A percentile compares a stretch with the other conserved stretches of the same genome.
Evolutionary conservation across 2,888 invertebrate genomes (phyloP).

Genomic region (Maniola hyperantus): DNA sequence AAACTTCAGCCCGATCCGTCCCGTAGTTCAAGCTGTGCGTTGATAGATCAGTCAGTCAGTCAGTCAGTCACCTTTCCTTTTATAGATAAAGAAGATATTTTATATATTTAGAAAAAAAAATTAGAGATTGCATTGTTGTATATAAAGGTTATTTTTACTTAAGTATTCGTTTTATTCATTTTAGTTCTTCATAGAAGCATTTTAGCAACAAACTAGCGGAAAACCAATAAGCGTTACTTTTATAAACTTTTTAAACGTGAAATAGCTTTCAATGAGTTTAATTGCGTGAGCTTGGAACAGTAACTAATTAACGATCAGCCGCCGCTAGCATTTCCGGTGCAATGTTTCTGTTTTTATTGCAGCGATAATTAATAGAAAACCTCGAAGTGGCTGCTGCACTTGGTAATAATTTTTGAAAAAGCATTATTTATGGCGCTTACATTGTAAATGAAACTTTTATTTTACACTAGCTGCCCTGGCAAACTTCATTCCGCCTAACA

Average conservation of each 20-base stretch:
- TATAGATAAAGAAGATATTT: too few relatives aligned
- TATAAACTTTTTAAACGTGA: slow-evolving; percentile 5
- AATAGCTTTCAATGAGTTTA: slow-evolving; percentile 3
- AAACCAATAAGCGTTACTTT: slow-evolving; percentile 6
- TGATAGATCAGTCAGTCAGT: too few relatives aligned
- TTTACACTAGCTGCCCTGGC: too few relatives aligned
- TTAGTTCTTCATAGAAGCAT: background rate
- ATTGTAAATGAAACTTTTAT: background rate
- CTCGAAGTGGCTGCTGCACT: background rate
- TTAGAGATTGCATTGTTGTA: too few relatives aligned
- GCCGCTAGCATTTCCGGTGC: background rate
- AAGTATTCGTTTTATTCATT: too few relatives aligned
- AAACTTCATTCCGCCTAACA: too few relatives aligned
- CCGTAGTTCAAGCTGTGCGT: too few relatives aligned
- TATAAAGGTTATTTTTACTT: too few relatives aligned
- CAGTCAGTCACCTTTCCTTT: too few relatives aligned
- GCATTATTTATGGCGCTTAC: background rate
- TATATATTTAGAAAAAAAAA: too few relatives aligned
- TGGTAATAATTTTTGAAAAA: slow-evolving; percentile 6
- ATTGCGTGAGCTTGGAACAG: background rate
- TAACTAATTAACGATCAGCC: slow-evolving; percentile 12
- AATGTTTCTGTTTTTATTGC: slow-evolving; percentile 13
- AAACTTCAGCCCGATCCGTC: too few relatives aligned
- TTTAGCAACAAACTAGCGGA: background rate
- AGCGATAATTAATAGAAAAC: slow-evolving; percentile 16